Percentiles rank a stretch among this genome's conserved stretches.
Evolutionary conservation across 2,113 vertebrate species (phyloP).

Genomic region (Leucopsar rothschildi): DNA sequence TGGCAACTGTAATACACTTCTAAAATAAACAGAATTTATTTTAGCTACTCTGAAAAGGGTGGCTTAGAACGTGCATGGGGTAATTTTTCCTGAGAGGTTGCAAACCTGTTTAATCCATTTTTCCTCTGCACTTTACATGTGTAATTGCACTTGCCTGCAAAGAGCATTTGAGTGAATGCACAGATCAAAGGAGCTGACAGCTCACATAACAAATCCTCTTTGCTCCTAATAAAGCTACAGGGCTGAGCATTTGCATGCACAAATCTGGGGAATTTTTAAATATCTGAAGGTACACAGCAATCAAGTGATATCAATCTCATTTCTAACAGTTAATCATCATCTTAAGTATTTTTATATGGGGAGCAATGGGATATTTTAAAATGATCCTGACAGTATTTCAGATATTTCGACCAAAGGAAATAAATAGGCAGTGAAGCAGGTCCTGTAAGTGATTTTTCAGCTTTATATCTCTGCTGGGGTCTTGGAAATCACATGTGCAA

Average conservation of each 20-base stretch:
- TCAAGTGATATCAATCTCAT: neutral
- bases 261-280: neutral
- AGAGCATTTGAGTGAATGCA: conserved; percentile 11
- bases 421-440: neutral
- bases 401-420: neutral
- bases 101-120: conserved; percentile 7
- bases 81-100: neutral
- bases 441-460: neutral
- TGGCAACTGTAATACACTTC: neutral
- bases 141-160: neutral
- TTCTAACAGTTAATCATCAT: neutral
- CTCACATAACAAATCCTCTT: conserved; percentile 31
- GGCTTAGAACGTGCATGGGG: neutral
- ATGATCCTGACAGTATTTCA: neutral
- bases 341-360: neutral
- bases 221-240: neutral
- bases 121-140: neutral
- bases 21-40: neutral
- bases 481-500: neutral
- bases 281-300: neutral
- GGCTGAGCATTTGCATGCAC: neutral
- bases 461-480: neutral
- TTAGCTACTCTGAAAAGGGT: neutral
- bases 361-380: neutral
- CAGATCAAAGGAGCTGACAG: conserved; percentile 27